Conservation (phyloP, 2,797 vertebrate genomes). For the Microchirus variegatus region DNA sequence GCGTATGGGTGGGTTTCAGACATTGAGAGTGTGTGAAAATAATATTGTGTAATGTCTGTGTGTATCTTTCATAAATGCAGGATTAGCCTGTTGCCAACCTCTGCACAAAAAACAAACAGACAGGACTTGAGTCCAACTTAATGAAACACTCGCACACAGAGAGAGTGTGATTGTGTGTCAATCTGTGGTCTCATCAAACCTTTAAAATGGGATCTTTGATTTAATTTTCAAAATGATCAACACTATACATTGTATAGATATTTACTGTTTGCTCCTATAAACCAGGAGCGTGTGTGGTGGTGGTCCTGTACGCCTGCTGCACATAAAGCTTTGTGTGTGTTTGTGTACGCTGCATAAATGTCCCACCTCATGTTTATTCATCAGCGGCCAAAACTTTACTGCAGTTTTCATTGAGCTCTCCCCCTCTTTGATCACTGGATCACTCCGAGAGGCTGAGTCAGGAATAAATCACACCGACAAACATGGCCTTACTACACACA, state of each 20-base stretch:
- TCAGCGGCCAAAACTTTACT: conserved; percentile 55
- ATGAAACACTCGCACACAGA: conserved; percentile 34
- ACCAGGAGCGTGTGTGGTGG: conserved; percentile 37
- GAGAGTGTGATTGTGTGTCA: too few relatives aligned
- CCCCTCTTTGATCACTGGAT: conserved; percentile 65
- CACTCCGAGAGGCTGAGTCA: conserved; percentile 63
- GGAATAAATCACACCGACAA: conserved; percentile 32
- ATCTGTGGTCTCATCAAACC: too few relatives aligned
- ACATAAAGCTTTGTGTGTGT: conserved; percentile 26
- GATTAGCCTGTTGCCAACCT: conserved; percentile 46
- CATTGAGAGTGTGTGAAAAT: conserved; percentile 26
- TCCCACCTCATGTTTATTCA: conserved; percentile 73
- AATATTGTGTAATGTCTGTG: conserved; percentile 18
- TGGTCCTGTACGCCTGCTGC: conserved; percentile 6
- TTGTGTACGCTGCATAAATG: conserved; percentile 52
- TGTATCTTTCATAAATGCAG: conserved; percentile 61
- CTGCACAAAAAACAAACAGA: conserved; percentile 58
- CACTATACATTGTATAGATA: too few relatives aligned
- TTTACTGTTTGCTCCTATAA: neutral
- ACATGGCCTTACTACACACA: neutral
- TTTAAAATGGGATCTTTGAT: too few relatives aligned
- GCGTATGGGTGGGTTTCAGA: conserved; percentile 24
- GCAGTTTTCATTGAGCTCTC: conserved; percentile 51
- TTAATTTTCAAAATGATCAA: too few relatives aligned
- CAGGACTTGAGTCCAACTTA: conserved; percentile 48